Conservation (phyloP, 2,888 invertebrate genomes). For the Tenthredo livida region DNA sequence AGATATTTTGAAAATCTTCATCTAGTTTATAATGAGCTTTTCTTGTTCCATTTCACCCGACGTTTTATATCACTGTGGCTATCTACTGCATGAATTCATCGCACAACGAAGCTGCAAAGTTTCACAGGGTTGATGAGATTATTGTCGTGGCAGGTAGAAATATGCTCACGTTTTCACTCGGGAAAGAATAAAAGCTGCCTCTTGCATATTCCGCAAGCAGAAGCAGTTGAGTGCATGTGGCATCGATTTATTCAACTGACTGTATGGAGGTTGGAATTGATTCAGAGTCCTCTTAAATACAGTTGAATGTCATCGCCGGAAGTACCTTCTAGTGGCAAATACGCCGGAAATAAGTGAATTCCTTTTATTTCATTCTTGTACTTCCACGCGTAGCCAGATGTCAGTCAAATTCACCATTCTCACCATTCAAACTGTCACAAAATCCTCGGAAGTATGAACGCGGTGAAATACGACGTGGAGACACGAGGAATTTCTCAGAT, state of each 20-base stretch:
- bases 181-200: background rate
- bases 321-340: background rate
- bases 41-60: background rate
- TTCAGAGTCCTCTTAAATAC: background rate
- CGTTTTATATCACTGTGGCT: background rate
- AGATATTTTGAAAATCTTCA: background rate
- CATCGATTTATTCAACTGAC: constrained; percentile 40
- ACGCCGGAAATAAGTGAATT: background rate
- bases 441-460: background rate
- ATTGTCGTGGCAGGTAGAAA: constrained; percentile 14
- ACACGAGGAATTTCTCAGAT: constrained; percentile 4
- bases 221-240: constrained; percentile 34
- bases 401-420: constrained; percentile 3
- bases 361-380: background rate
- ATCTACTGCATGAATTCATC: background rate
- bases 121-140: constrained; percentile 15
- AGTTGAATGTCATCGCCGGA: background rate
- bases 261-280: constrained; percentile 19
- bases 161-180: constrained; percentile 32
- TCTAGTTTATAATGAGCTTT: background rate
- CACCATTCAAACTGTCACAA: background rate
- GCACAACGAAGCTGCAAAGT: background rate
- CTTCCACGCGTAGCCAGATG: background rate
- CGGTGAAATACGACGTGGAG: background rate
- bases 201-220: constrained; percentile 45